phyloP scores from a whole-genome alignment of 1,140 invertebrate species.

The Drosophila neocordata region DNA sequence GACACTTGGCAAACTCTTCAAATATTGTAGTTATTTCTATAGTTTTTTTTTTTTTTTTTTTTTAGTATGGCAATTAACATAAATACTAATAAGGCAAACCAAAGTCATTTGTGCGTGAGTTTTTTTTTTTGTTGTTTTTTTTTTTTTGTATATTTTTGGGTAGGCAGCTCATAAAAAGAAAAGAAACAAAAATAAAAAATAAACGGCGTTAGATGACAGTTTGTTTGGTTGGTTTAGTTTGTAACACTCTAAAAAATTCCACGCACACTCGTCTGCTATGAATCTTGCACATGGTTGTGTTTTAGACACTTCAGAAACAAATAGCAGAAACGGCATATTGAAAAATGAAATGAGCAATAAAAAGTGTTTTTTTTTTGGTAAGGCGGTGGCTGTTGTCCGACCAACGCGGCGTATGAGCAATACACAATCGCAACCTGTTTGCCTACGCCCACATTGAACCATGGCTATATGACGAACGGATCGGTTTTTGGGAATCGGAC shows the following conservation, averaged over 20 bases:
- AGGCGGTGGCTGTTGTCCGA: slow-evolving; percentile 18
- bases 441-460: slow-evolving; percentile 54
- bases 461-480: slow-evolving; percentile 8
- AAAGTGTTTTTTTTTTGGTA: slow-evolving; percentile 27
- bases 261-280: slow-evolving; percentile 50
- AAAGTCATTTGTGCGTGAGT: slow-evolving; percentile 53
- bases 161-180: slow-evolving; percentile 46
- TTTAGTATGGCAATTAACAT: slow-evolving; percentile 77
- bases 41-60: slow-evolving; percentile 38
- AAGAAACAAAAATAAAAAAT: slow-evolving; percentile 3
- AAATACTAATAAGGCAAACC: slow-evolving; percentile 68
- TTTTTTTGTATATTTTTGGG: slow-evolving; percentile 32
- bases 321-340: background rate
- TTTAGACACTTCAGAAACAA: slow-evolving; percentile 40
- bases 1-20: slow-evolving; percentile 50
- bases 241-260: slow-evolving; percentile 62
- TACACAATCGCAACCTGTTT: slow-evolving; percentile 59
- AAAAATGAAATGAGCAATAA: slow-evolving; percentile 30
- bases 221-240: slow-evolving; percentile 27
- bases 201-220: slow-evolving; percentile 27
- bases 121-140: slow-evolving; percentile 31
- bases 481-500: background rate
- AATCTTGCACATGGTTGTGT: slow-evolving; percentile 47
- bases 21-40: slow-evolving; percentile 25
- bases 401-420: slow-evolving; percentile 67